These are phyloP conservation scores for Tympanoctomys barrerae DNA, from an alignment of 2,797 vertebrate species.

Conservation along the genomic window DNA sequence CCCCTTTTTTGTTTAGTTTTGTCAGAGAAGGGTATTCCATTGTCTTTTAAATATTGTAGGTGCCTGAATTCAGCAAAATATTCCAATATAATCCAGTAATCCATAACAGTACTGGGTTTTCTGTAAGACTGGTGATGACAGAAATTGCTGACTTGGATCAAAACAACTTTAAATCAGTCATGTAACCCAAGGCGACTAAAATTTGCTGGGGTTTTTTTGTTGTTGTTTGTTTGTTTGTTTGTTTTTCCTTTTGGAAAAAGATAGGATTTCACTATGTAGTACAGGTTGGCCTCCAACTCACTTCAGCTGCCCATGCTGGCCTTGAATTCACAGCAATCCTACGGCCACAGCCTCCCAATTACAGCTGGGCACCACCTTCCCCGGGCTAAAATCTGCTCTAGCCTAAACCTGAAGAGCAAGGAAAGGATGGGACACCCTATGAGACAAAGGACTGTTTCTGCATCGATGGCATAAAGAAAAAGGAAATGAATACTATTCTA, in stretches of 20 bases:
- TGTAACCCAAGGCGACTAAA: background rate
- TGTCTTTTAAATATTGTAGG: too few relatives aligned
- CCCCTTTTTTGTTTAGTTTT: too few relatives aligned
- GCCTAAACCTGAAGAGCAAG: background rate
- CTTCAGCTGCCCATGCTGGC: background rate
- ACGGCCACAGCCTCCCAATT: background rate
- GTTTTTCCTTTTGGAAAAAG: background rate
- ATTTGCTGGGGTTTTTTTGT: background rate
- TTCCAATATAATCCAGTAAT: too few relatives aligned
- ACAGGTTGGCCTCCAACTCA: too few relatives aligned
- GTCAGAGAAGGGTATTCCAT: too few relatives aligned
- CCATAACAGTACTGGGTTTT: too few relatives aligned
- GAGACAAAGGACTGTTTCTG: background rate
- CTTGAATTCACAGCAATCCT: background rate
- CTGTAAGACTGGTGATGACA: too few relatives aligned
- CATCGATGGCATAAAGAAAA: background rate
- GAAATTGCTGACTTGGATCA: background rate
- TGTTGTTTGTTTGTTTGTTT: background rate
- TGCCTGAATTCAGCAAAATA: too few relatives aligned
- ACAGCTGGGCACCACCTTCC: background rate
- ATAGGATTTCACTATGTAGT: background rate
- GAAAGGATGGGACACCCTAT: background rate
- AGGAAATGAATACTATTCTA: background rate
- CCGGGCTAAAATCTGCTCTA: background rate
- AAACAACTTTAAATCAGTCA: slow-evolving; percentile 26